Conservation (phyloP, 2,113 vertebrate genomes). For the Perca fluviatilis region DNA sequence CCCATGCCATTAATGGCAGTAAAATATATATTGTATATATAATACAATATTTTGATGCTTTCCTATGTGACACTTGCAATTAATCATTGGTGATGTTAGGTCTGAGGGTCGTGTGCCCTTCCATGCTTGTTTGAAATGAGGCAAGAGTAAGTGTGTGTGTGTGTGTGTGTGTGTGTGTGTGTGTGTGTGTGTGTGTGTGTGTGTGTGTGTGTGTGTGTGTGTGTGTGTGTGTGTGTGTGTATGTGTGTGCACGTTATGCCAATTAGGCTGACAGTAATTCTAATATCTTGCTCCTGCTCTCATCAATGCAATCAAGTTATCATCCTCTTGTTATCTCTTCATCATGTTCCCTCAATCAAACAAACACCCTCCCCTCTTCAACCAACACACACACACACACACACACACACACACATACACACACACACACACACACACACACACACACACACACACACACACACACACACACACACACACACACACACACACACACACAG, state of each 20-base stretch:
- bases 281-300: constrained; percentile 15
- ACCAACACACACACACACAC: not conserved
- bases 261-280: constrained; percentile 26
- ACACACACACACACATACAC: not conserved
- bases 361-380: not conserved
- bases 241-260: constrained; percentile 8
- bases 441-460: not conserved
- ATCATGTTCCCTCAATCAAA: constrained; percentile 21
- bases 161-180: constrained; percentile 6
- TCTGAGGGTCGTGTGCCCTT: constrained; percentile 21
- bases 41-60: constrained; percentile 1
- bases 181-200: constrained; percentile 2
- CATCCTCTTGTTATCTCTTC: constrained; percentile 21
- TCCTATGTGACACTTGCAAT: not conserved
- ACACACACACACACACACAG: not conserved
- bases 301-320: constrained; percentile 34
- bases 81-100: not conserved
- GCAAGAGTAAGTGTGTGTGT: not conserved
- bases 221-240: not conserved
- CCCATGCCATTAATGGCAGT: not conserved
- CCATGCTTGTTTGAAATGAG: not conserved
- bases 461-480: not conserved
- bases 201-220: not conserved
- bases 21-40: no score
- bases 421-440: constrained; percentile 16